Evolutionary conservation across 2,113 vertebrate genomes (phyloP), one percentile per base, ranked within the genome.

Genomic region (Hemiscyllium ocellatum): DNA sequence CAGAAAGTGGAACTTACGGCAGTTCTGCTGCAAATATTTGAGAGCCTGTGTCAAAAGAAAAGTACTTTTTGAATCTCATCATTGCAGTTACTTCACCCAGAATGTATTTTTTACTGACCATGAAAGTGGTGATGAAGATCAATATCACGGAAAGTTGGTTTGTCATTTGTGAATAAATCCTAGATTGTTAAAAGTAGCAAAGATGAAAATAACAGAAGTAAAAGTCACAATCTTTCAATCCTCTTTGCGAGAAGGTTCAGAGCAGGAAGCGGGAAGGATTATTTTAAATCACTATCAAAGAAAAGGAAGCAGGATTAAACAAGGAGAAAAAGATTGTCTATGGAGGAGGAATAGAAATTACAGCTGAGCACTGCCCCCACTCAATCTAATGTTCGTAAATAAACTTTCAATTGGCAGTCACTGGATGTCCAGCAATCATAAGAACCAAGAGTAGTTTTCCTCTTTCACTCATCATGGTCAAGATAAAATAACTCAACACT

Each of bases 11-110:
- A 98, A 98, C 96, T 94, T 97, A 13, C 96, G 97, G 0, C 99
- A 97, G 96, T 99, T 99, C 96, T 98, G 96, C 97, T 97, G 98
- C n/a, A 99, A 98, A 96, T 98, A 99, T 90, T 98, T 97, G 97
- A 99, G 97, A 1, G 99, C 99, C 99, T 99, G 69, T 72, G 68
- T 15, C 13, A 33, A 72, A 47, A 72, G 52, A 24, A n/a, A 95
- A 69, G 8, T 47, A 70, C 1, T 26, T 94, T 70, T 13, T 56
- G 37, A 72, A 42, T 95, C 68, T 50, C 37, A 52, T 72, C 66
- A 69, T 7, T 26, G 37, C 2, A 13, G 19, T 52, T 15, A 17
- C 50, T 56, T 90, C 8, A 86, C 17, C 15, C 87, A 90, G 87
- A 90, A 61, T 56, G 10, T 61, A 13, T 20, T 80, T 37, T 0